These are phyloP conservation scores for Alligator sinensis DNA, from an alignment of 2,113 vertebrate genomes.

Conservation along the genomic window DNA sequence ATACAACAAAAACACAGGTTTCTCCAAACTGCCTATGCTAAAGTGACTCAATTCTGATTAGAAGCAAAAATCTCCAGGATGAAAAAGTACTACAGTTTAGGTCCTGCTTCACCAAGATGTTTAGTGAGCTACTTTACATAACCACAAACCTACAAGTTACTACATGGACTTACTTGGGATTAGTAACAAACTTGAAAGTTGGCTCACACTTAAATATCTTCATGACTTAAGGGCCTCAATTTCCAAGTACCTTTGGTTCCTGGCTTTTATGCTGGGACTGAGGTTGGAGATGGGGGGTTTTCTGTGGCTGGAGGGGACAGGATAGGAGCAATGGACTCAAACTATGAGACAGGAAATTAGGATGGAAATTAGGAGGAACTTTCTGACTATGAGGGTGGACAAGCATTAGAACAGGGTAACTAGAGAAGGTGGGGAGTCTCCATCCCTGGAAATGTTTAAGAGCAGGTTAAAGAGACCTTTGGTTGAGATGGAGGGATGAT, in stretches of 20 bases:
- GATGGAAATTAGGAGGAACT: no score
- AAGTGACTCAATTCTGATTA: neutral
- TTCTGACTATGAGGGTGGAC: no score
- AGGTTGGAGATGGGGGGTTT: no score
- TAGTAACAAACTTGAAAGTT: neutral
- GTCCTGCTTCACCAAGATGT: neutral
- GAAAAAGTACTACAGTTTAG: neutral
- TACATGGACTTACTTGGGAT: neutral
- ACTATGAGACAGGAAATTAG: no score
- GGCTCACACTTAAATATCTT: neutral
- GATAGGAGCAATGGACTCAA: no score
- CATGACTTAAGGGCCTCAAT: neutral
- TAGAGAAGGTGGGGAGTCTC: no score
- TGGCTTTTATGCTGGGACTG: neutral
- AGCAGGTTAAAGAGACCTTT: no score
- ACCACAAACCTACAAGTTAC: neutral
- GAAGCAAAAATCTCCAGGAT: neutral
- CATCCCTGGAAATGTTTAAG: no score
- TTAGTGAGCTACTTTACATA: accelerated
- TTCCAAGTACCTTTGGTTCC: neutral
- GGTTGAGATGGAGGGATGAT: no score
- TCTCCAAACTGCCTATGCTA: neutral
- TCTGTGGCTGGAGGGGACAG: no score
- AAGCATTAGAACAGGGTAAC: no score
- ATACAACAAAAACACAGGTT: neutral